These are phyloP conservation scores for Trichopria drosophilae DNA, from an alignment of 2,888 invertebrate genomes.

Conservation along the genomic window DNA sequence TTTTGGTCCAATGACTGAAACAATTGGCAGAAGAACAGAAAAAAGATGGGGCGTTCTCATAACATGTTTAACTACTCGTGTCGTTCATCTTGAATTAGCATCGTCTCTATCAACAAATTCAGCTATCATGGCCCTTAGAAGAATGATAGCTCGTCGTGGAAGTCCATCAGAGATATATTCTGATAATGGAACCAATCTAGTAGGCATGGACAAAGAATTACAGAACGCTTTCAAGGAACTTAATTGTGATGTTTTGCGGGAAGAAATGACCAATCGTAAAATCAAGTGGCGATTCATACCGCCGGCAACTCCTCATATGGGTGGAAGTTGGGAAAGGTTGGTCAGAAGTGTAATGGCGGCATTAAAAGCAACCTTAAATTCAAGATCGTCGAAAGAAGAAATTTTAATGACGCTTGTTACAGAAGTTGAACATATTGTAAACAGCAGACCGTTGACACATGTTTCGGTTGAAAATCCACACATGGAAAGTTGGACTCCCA, in stretches of 20 bases:
- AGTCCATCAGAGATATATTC: no score
- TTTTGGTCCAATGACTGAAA: conserved; percentile 18
- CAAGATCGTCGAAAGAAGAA: no score
- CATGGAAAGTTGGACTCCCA: conserved; percentile 43
- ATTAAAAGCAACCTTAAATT: conserved; percentile 27
- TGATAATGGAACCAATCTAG: conserved; percentile 26
- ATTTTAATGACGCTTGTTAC: conserved; percentile 29
- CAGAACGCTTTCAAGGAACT: neutral
- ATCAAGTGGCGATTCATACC: conserved; percentile 10
- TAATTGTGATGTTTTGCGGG: neutral
- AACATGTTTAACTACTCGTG: conserved; percentile 25
- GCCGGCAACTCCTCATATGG: no score
- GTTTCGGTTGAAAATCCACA: conserved; percentile 37
- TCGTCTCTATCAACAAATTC: conserved; percentile 14
- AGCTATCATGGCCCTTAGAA: conserved; percentile 17
- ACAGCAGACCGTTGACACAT: conserved; percentile 38
- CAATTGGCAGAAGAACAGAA: neutral
- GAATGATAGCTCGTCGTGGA: no score
- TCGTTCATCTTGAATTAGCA: conserved; percentile 21
- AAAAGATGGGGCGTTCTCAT: conserved; percentile 9
- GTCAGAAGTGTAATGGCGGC: conserved; percentile 28
- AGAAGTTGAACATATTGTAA: conserved; percentile 34
- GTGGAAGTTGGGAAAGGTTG: no score
- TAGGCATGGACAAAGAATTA: conserved; percentile 7
- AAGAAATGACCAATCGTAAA: conserved; percentile 1